phyloP scores from a whole-genome alignment of 2,797 vertebrate genomes.

The Sitta carolinensis region DNA sequence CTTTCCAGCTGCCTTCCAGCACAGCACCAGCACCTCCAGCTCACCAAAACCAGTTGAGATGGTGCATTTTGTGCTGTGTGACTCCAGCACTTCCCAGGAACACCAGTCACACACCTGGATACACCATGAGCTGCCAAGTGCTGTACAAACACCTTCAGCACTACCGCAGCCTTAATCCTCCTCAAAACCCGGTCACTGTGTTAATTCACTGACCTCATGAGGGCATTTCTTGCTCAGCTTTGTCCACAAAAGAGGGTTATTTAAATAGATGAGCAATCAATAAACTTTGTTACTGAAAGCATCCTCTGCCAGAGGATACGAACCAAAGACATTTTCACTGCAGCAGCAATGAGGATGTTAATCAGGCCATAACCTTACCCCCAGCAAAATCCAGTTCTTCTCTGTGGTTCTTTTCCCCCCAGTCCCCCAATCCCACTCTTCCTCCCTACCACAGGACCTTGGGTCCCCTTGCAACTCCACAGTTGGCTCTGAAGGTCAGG shows the following conservation, averaged over 20 bases:
- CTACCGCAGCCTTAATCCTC: not conserved
- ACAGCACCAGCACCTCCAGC: not conserved
- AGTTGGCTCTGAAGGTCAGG: slow-evolving; percentile 29
- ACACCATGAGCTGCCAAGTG: not conserved
- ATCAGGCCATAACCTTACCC: slow-evolving; percentile 1
- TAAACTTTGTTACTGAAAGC: slow-evolving; percentile 12
- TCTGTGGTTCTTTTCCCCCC: not conserved
- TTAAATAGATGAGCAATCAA: slow-evolving; percentile 50
- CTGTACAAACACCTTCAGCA: not conserved
- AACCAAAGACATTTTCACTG: not conserved
- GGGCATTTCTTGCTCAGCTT: slow-evolving; percentile 51
- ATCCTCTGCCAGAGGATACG: not conserved
- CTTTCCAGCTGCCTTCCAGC: not conserved
- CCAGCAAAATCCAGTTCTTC: slow-evolving; percentile 51
- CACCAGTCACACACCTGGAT: not conserved
- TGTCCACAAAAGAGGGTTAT: not conserved
- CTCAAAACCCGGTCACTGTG: not conserved
- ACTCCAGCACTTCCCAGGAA: not conserved
- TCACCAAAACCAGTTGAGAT: not conserved
- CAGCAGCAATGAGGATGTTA: not conserved
- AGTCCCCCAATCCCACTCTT: not conserved
- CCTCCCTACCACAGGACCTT: not conserved
- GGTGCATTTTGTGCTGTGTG: not conserved
- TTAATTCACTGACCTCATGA: not conserved
- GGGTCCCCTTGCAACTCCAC: not conserved